Conservation (phyloP, 2,888 invertebrate species). For the Hypsopygia costalis region DNA sequence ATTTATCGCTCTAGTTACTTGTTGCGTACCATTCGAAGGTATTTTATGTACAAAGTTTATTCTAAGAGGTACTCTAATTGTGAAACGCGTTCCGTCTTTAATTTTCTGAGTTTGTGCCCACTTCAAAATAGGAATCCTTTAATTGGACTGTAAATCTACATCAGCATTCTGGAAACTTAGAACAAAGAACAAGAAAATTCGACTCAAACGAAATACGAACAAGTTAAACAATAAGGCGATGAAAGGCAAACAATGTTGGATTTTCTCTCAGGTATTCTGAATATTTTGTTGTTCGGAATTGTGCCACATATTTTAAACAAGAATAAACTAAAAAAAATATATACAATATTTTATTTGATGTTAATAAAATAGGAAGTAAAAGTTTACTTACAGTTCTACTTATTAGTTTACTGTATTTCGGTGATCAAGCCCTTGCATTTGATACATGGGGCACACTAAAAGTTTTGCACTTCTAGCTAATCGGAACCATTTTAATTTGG, state of each 20-base stretch:
- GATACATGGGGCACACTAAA: too few species aligned
- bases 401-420: too few species aligned
- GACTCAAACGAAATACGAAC: conserved; percentile 14
- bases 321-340: too few species aligned
- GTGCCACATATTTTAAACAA: too few species aligned
- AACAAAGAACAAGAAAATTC: conserved; percentile 19
- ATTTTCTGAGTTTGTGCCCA: conserved; percentile 5
- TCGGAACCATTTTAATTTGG: too few species aligned
- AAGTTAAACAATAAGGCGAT: conserved; percentile 21
- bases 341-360: too few species aligned
- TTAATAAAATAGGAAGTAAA: too few species aligned
- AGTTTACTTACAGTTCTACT: too few species aligned
- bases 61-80: conserved; percentile 1
- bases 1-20: conserved; percentile 6
- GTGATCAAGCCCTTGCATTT: too few species aligned
- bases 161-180: conserved; percentile 18
- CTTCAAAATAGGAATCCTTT: conserved; percentile 12
- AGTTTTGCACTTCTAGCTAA: too few species aligned
- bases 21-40: conserved; percentile 5
- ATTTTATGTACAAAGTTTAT: conserved; percentile 9
- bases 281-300: conserved; percentile 11
- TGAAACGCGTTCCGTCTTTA: conserved; percentile 4
- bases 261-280: conserved; percentile 7
- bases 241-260: conserved; percentile 24
- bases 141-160: conserved; percentile 12